Evolutionary conservation across 2,888 invertebrate genomes (phyloP), one percentile per base, ranked within the genome.

Genomic region (Chalcis sispes): DNA sequence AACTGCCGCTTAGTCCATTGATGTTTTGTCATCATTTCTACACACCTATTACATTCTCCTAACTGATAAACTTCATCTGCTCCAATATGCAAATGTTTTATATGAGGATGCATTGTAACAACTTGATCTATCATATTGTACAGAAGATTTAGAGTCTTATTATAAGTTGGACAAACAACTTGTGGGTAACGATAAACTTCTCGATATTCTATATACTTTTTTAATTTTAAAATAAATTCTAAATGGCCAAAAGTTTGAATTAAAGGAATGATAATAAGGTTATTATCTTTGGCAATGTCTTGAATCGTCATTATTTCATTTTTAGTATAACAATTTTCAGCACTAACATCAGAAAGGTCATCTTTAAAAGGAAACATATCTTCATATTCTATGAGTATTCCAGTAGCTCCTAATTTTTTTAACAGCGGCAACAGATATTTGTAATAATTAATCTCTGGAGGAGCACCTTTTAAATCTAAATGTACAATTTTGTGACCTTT

Each of bases 161-260:
- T 87, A 52, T 92, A 90, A 4, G 92, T 92, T 0, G 95, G 95
- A 81, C 96, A 96, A 18, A 95, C 90, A 0, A 93, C 93, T 89
- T 90, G 91, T 0, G 92, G 91, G 81, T 92, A 92, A 25, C 88
- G 85, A 0, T 88, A 86, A 0, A 91, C 90, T 89, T 96, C 96
- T 79, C 96, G 89, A 65, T 94, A 89, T 71, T 93, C 90, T 72
- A 90, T 89, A 83, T 92, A 95, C 71, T 93, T 90, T 36, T 92
- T 87, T 27, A 94, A 89, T 84, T 96, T 96, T 61, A 96, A 89
- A 0, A 93, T 91, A 89, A 93, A 94, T 87, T 96, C 96, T 89
- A 96, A 89, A 85, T 96, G 96, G 0, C 95, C 96, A 86, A 96
- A 96, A 0, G 95, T 95, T 89, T 95, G 96, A n/a, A 96, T 89